Conservation (phyloP, 2,888 invertebrate genomes). For the Drosophila conformis region DNA sequence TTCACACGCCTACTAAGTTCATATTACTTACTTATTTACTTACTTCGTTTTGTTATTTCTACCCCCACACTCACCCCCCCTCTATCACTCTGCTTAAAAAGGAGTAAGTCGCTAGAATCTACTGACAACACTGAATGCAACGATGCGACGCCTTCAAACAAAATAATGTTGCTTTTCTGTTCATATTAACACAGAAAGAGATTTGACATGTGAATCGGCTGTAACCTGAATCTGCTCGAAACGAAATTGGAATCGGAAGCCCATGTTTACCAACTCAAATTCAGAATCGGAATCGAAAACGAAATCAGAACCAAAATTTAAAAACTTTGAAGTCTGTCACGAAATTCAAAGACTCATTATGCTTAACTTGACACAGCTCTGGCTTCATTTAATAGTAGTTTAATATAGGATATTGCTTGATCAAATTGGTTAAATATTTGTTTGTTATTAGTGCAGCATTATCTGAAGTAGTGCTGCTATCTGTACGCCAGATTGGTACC, state of each 20-base stretch:
- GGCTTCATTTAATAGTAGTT: not conserved
- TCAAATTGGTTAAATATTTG: not conserved
- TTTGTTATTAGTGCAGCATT: not conserved
- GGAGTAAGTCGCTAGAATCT: not conserved
- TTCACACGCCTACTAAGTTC: slow-evolving; percentile 75
- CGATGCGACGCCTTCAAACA: not conserved
- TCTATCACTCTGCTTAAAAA: not conserved
- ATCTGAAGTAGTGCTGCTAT: not conserved
- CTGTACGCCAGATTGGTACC: no score
- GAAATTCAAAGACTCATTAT: not conserved
- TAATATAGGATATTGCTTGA: not conserved
- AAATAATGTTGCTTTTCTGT: not conserved
- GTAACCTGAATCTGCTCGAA: not conserved
- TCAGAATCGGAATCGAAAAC: not conserved
- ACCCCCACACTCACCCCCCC: not conserved
- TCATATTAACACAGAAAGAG: not conserved
- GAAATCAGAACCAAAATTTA: not conserved
- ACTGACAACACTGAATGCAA: not conserved
- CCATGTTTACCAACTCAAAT: not conserved
- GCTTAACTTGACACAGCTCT: not conserved
- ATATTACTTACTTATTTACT: slow-evolving; percentile 71
- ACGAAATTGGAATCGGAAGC: not conserved
- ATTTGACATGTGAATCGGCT: not conserved
- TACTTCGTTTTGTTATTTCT: slow-evolving; percentile 48
- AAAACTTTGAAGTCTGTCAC: not conserved